These are phyloP conservation scores for Drosophila pseudotalamancana DNA, from an alignment of 2,888 invertebrate species.

Conservation along the genomic window DNA sequence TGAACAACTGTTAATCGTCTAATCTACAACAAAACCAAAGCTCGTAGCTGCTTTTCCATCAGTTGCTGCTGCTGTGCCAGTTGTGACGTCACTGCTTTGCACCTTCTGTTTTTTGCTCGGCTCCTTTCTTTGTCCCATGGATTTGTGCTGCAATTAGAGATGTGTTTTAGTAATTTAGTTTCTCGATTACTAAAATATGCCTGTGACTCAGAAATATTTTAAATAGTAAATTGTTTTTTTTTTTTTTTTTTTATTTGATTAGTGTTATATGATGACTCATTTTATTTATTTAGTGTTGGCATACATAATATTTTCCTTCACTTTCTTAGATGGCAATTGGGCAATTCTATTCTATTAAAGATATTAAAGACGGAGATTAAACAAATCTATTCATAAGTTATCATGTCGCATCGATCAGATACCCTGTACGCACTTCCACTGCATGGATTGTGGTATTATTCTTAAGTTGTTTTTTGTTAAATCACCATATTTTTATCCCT, in stretches of 20 bases:
- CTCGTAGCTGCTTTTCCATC: slow-evolving; percentile 10
- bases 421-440: too few species aligned
- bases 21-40: slow-evolving; percentile 32
- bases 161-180: slow-evolving; percentile 3
- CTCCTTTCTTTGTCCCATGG: slow-evolving; percentile 6
- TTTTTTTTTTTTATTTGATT: too few species aligned
- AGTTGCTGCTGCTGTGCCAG: slow-evolving; percentile 10
- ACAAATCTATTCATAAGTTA: too few species aligned
- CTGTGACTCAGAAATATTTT: slow-evolving; percentile 20
- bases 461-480: too few species aligned
- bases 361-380: too few species aligned
- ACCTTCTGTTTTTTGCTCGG: slow-evolving; percentile 4
- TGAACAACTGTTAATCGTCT: slow-evolving; percentile 20
- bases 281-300: too few species aligned
- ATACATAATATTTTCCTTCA: neutral
- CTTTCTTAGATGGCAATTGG: neutral
- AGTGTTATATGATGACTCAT: slow-evolving; percentile 11
- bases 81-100: slow-evolving; percentile 19
- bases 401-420: neutral
- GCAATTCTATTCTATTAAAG: neutral
- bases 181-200: slow-evolving; percentile 8
- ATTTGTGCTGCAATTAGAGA: slow-evolving; percentile 39
- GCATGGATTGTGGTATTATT: too few species aligned
- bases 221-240: neutral
- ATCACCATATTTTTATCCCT: too few species aligned